Percentiles rank a stretch among this genome's conserved stretches.
phyloP scores from a whole-genome alignment of 2,113 vertebrate species.

The Sitta europaea region DNA sequence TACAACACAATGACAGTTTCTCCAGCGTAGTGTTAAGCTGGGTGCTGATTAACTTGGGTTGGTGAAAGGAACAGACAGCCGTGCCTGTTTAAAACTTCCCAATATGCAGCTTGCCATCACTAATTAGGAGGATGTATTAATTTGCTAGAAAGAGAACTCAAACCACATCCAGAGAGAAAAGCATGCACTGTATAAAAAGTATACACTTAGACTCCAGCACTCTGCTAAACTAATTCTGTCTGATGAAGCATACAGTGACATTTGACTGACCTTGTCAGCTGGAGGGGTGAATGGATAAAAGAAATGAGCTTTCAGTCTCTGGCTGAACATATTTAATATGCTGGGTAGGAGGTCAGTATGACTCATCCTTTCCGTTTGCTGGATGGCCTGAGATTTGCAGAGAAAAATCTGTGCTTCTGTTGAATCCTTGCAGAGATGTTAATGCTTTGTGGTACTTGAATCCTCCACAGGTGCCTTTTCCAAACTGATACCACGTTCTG shows the following conservation, averaged over 20 bases:
- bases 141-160: background rate
- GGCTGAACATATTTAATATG: conserved; percentile 31
- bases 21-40: background rate
- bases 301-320: conserved; percentile 23
- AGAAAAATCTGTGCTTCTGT: background rate
- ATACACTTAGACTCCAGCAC: background rate
- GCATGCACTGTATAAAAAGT: background rate
- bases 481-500: background rate
- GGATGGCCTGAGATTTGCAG: background rate
- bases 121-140: background rate
- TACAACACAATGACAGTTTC: background rate
- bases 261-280: conserved; percentile 54
- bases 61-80: background rate
- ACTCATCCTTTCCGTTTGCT: conserved; percentile 40
- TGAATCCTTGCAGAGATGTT: background rate
- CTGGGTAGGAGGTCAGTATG: conserved; percentile 28
- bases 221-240: conserved; percentile 5
- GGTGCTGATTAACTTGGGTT: background rate
- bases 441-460: background rate
- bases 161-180: background rate
- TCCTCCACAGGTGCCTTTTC: background rate
- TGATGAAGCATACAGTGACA: conserved; percentile 7
- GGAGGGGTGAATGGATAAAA: background rate
- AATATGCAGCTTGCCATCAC: background rate
- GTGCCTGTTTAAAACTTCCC: background rate